Conservation (phyloP, 2,113 vertebrate species). For the Pelmatolapia mariae region DNA sequence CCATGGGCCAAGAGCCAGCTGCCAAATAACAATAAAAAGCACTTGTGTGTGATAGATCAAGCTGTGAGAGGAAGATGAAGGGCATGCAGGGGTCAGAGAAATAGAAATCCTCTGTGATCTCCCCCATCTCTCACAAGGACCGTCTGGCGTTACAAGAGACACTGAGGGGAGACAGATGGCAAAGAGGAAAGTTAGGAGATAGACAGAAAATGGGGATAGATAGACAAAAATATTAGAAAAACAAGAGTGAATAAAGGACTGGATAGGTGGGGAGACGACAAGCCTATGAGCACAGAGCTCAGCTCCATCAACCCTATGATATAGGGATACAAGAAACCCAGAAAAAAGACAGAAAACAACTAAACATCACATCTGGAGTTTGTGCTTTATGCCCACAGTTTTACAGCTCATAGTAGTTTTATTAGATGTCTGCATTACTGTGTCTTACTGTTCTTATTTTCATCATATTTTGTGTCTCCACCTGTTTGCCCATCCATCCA, state of each 20-base stretch:
- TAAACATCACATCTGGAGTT: background rate
- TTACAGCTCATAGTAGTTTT: background rate
- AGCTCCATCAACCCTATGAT: background rate
- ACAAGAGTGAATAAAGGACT: background rate
- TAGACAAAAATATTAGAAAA: background rate
- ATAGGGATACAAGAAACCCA: background rate
- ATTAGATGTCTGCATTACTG: background rate
- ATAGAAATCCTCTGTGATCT: constrained; percentile 64
- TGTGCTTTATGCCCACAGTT: background rate
- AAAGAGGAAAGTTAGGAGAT: background rate
- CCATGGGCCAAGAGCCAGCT: constrained; percentile 29
- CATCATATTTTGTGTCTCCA: background rate
- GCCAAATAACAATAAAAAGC: constrained; percentile 56
- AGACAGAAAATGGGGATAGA: background rate
- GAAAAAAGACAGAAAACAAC: background rate
- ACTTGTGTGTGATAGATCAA: constrained; percentile 47
- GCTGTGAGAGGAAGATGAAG: constrained; percentile 51
- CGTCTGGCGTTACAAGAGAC: constrained; percentile 40
- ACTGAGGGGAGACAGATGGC: constrained; percentile 16
- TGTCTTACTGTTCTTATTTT: background rate
- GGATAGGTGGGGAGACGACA: background rate
- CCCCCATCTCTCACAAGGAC: constrained; percentile 50
- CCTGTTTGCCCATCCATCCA: background rate
- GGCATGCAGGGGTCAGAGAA: constrained; percentile 45
- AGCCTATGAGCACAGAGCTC: background rate